Conservation (phyloP, 2,113 vertebrate species). For the Urocynchramus pylzowi region DNA sequence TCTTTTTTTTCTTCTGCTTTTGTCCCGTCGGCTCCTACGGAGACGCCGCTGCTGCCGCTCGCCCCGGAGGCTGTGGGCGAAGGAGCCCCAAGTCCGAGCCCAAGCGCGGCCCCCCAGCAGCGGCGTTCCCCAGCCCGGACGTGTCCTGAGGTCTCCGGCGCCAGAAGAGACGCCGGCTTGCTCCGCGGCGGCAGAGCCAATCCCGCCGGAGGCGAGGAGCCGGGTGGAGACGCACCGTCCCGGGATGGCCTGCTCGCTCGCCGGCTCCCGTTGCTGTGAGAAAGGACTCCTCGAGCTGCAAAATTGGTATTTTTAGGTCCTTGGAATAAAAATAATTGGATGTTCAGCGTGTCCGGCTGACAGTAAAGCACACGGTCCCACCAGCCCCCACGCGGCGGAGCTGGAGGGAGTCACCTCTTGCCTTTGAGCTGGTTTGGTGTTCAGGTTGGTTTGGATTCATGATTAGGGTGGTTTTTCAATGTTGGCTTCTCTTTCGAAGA, state of each 20-base stretch:
- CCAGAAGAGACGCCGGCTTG: background rate
- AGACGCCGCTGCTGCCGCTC: background rate
- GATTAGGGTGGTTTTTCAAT: background rate
- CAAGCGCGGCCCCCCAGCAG: background rate
- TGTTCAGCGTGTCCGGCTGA: background rate
- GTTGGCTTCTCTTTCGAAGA: background rate
- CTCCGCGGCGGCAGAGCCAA: background rate
- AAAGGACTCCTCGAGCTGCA: background rate
- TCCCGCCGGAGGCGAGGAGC: background rate
- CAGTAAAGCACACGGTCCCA: background rate
- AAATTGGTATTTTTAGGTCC: slow-evolving; percentile 3
- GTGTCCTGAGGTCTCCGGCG: slow-evolving; percentile 43
- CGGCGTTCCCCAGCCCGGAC: background rate
- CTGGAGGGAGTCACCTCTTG: background rate
- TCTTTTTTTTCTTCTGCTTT: background rate
- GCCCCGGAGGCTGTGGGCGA: background rate
- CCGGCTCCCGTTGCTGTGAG: background rate
- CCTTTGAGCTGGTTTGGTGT: slow-evolving; percentile 38
- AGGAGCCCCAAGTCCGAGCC: background rate
- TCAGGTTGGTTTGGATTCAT: background rate
- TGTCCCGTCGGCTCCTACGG: slow-evolving; percentile 26
- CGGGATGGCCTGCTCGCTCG: accelerated
- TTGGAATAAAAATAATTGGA: background rate
- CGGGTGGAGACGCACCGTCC: accelerated
- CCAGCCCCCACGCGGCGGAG: background rate